These are phyloP conservation scores for Dynastes tityus DNA, from an alignment of 2,888 invertebrate species.

Conservation along the genomic window DNA sequence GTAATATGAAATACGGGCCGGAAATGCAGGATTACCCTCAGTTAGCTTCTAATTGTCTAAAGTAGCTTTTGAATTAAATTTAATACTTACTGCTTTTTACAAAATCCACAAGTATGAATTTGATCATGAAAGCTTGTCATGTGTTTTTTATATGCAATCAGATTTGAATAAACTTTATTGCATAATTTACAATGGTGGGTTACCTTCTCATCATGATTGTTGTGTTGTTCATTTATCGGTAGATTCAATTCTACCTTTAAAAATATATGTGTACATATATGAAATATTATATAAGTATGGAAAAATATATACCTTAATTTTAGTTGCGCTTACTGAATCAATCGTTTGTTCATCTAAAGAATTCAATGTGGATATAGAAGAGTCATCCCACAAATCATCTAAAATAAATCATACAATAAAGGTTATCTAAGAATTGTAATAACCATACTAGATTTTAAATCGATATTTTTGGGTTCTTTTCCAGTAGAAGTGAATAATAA, in stretches of 20 bases:
- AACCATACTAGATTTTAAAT: constrained; percentile 9
- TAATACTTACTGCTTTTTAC: constrained; percentile 54
- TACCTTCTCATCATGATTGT: constrained; percentile 38
- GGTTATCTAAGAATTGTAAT: neutral
- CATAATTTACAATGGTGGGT: constrained; percentile 55
- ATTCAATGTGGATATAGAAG: neutral
- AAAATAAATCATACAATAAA: neutral
- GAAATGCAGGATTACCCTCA: no score
- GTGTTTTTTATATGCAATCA: constrained; percentile 56
- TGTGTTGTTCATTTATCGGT: constrained; percentile 19
- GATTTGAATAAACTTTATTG: constrained; percentile 54
- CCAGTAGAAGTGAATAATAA: neutral
- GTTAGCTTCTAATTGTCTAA: no score
- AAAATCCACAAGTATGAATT: constrained; percentile 54
- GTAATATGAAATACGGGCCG: no score
- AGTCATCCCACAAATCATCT: constrained; percentile 14
- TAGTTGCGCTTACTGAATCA: no score
- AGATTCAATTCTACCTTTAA: constrained; percentile 1
- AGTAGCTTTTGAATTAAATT: neutral
- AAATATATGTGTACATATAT: neutral
- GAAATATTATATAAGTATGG: no score
- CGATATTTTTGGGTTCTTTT: neutral
- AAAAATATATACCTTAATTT: no score
- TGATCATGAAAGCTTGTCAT: constrained; percentile 53
- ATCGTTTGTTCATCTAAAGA: no score